Percentiles rank a stretch among this genome's conserved stretches.
phyloP scores from a whole-genome alignment of 2,888 invertebrate genomes.

The Tachystola acroxantha region DNA sequence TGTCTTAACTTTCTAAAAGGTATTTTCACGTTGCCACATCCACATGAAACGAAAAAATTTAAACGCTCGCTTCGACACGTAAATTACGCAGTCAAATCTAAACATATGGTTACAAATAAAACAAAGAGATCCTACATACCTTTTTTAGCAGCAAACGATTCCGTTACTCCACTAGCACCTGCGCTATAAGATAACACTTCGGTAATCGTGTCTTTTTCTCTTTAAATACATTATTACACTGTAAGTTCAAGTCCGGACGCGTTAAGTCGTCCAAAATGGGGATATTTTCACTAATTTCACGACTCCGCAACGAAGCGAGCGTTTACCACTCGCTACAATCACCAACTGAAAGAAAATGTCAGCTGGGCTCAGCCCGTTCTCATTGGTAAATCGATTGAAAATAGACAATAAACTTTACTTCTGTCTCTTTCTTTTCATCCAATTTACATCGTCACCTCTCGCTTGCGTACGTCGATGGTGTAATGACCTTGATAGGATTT shows the following conservation, averaged over 20 bases:
- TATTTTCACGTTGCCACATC: slow-evolving; percentile 19
- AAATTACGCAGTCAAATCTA: slow-evolving; percentile 23
- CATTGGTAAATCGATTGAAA: slow-evolving; percentile 75
- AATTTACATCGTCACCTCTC: slow-evolving; percentile 35
- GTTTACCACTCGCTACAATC: slow-evolving; percentile 48
- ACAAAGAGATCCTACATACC: slow-evolving; percentile 49
- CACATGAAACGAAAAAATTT: neutral
- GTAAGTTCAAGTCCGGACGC: slow-evolving; percentile 61
- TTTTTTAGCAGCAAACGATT: slow-evolving; percentile 52
- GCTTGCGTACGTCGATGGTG: slow-evolving; percentile 29
- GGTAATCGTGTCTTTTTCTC: slow-evolving; percentile 73
- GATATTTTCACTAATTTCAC: slow-evolving; percentile 37
- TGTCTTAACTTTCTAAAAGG: slow-evolving; percentile 44
- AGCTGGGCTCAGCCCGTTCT: slow-evolving; percentile 60
- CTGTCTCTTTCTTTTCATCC: slow-evolving; percentile 34
- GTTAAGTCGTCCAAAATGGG: slow-evolving; percentile 61
- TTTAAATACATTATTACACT: slow-evolving; percentile 77
- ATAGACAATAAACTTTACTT: slow-evolving; percentile 40
- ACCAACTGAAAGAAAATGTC: slow-evolving; percentile 66
- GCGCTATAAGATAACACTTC: slow-evolving; percentile 77
- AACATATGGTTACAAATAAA: slow-evolving; percentile 48
- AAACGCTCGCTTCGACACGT: neutral
- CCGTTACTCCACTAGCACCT: slow-evolving; percentile 65
- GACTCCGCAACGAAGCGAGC: slow-evolving; percentile 45
- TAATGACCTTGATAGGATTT: slow-evolving; percentile 53